phyloP scores from a whole-genome alignment of 1,140 invertebrate species.

The Tigriopus japonicus region DNA sequence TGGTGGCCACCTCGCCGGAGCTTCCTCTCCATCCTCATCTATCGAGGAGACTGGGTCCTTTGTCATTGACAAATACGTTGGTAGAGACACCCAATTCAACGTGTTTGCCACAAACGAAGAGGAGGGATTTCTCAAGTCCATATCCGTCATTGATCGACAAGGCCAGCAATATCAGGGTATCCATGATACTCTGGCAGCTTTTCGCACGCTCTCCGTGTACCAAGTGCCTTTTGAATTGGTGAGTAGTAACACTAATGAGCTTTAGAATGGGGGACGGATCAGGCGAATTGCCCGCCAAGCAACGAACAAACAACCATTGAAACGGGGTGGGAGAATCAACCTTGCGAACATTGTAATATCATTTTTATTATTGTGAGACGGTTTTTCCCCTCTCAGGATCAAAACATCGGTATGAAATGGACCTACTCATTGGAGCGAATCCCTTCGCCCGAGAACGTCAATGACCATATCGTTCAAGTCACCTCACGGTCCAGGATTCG shows the following conservation, averaged over 20 bases:
- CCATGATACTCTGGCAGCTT: not conserved
- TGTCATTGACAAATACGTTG: conserved; percentile 6
- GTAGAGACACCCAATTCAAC: not conserved
- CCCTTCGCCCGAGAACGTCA: not conserved
- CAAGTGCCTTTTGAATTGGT: not conserved
- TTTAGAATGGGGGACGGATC: too few species aligned
- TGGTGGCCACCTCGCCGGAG: too few species aligned
- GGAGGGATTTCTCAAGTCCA: not conserved
- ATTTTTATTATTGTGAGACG: too few species aligned
- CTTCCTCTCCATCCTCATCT: too few species aligned
- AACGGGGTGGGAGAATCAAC: too few species aligned
- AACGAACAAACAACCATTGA: too few species aligned
- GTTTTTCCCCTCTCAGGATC: conserved; percentile 6
- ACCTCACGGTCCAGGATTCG: not conserved
- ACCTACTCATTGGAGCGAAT: conserved; percentile 5
- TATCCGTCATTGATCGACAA: not conserved
- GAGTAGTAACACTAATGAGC: too few species aligned
- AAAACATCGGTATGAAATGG: conserved; percentile 15
- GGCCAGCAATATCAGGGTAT: not conserved
- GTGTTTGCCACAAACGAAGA: not conserved
- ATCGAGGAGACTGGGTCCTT: not conserved
- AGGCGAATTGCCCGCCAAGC: too few species aligned
- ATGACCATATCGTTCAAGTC: conserved; percentile 12
- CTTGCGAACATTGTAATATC: too few species aligned
- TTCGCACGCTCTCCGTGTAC: not conserved